Conservation (phyloP, 2,113 vertebrate species). For the Fregetta grallaria region DNA sequence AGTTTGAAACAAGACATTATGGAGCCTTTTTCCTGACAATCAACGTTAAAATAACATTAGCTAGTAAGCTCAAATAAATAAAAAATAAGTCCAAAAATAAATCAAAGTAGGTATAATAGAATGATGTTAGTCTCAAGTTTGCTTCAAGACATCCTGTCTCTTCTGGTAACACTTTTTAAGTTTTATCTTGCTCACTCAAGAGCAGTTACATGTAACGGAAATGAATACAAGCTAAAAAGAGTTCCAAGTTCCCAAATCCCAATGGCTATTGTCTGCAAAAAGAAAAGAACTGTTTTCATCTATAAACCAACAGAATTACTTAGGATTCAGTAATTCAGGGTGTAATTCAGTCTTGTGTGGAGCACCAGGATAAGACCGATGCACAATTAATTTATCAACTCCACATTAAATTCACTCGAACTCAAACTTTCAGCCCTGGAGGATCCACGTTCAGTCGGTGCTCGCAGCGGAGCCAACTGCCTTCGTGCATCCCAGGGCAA, state of each 20-base stretch:
- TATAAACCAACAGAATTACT: not conserved
- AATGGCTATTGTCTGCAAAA: not conserved
- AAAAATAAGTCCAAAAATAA: conserved; percentile 43
- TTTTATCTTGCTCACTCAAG: not conserved
- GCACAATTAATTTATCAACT: not conserved
- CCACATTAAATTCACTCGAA: not conserved
- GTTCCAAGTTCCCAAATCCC: not conserved
- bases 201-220: not conserved
- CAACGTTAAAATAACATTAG: conserved; percentile 22
- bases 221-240: not conserved
- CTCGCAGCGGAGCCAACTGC: not conserved
- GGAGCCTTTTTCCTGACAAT: conserved; percentile 1
- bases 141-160: conserved; percentile 34
- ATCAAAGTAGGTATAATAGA: conserved; percentile 37
- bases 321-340: not conserved
- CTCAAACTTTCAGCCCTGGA: rapidly evolving
- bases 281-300: not conserved
- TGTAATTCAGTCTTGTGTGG: not conserved
- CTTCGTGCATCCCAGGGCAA: not conserved
- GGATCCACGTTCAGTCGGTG: rapidly evolving
- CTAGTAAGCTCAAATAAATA: conserved; percentile 34
- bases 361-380: not conserved
- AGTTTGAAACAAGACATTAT: not conserved
- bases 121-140: conserved; percentile 1
- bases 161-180: not conserved